These are phyloP conservation scores for Melanotaenia pygmaea DNA, from an alignment of 2,797 vertebrate species.

Conservation along the genomic window DNA sequence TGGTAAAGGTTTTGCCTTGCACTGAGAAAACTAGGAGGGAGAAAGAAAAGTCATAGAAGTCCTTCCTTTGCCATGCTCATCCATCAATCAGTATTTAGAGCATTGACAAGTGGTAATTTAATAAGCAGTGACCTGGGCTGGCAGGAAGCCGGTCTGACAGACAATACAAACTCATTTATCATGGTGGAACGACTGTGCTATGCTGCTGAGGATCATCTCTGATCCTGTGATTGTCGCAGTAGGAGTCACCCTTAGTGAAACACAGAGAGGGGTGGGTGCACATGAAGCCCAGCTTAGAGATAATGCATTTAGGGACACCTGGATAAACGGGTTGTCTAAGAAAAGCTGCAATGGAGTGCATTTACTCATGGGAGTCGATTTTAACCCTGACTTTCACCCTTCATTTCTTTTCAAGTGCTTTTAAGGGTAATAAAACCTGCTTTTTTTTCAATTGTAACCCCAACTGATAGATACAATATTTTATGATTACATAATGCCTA, in stretches of 20 bases:
- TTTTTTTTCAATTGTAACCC: background rate
- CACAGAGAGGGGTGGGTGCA: conserved; percentile 11
- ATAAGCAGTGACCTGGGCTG: conserved; percentile 95
- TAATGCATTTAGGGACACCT: conserved; percentile 40
- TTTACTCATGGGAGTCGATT: conserved; percentile 11
- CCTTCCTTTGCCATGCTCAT: conserved; percentile 93
- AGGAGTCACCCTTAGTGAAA: conserved; percentile 50
- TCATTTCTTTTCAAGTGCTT: conserved; percentile 16
- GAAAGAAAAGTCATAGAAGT: conserved; percentile 79
- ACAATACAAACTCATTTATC: conserved; percentile 99
- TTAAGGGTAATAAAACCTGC: background rate
- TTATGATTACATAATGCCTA: background rate
- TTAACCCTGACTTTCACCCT: conserved; percentile 38
- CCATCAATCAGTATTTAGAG: conserved; percentile 97
- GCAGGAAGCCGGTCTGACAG: conserved; percentile 94
- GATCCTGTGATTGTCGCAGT: conserved; percentile 73
- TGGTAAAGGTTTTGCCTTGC: conserved; percentile 60
- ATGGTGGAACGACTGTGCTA: conserved; percentile 73
- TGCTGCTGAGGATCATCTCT: conserved; percentile 74
- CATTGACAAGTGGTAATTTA: conserved; percentile 99
- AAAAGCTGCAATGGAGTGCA: background rate
- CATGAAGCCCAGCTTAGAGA: conserved; percentile 33
- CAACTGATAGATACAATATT: background rate
- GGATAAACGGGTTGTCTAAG: conserved; percentile 19
- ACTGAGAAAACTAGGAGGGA: conserved; percentile 44